Base-by-base conservation (phyloP, 2,888 invertebrate species). In the Cephalotes varians region DNA sequence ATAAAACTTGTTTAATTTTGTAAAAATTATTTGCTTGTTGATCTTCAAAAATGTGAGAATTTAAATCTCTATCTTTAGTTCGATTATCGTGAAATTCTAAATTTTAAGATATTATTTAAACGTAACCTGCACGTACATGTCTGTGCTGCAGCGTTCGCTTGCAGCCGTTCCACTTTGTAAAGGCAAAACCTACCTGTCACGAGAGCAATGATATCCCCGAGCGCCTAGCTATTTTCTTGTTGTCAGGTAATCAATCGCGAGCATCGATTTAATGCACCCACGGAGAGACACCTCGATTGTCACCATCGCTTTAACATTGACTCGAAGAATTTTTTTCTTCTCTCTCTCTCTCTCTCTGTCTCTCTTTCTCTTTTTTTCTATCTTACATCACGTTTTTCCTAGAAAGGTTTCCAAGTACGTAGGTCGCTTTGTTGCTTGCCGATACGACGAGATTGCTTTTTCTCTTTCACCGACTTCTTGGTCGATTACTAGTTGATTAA, bases 401-500 rank as follows among this genome's bases (percentile, higher is more conserved):
- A 31, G 76, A 76, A 76, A 67, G 67, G 34, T 64, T 54, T 67
- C 69, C 51, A 51, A 31, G 28, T 56, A 67, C 77, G 56, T 65
- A 51, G 74, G 74, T 51, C 37, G 69, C 76, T 79, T 82, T 77
- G 76, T 77, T 62, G 65, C 34, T 51, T 47, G 49, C 21, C 64
- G 54, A 73, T 73, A 58, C 62, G 31, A 9, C 72, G 47, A 62
- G 71, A 76, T 79, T 77, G 73, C 74, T 84, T 81, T 60, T 47
- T 49, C 67, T 69, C 54, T 86, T 83, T 81, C 76, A 64, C 56
- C 54, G 74, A 71, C 77, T 79, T 81, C 49, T 74, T 49, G 82
- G 74, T 64, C 85, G 86, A 67, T 69, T 69, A 60, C 62, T 40
- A 54, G n/a, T 54, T 60, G 74, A 84, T 89, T 73, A 51, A 83